These are phyloP conservation scores for Periplaneta americana DNA, from an alignment of 1,140 invertebrate species.

Conservation along the genomic window DNA sequence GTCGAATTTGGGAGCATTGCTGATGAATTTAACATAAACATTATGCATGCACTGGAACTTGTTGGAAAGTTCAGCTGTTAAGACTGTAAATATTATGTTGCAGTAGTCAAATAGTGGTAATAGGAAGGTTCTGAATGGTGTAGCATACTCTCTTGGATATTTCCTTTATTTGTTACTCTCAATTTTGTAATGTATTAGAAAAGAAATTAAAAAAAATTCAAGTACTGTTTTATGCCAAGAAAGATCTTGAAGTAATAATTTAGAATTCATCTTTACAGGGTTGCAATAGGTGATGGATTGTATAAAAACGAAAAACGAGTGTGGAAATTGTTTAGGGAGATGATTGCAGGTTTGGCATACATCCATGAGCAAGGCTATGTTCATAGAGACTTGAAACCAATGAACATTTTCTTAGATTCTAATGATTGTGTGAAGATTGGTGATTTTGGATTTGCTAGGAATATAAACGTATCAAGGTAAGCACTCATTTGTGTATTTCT, in stretches of 20 bases:
- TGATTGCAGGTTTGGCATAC: conserved; percentile 83
- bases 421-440: conserved; percentile 97
- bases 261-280: conserved; percentile 43
- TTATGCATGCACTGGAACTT: too few relatives aligned
- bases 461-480: conserved; percentile 47
- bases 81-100: too few relatives aligned
- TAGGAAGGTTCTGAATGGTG: not conserved
- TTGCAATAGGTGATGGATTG: conserved; percentile 80
- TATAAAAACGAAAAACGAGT: conserved; percentile 70
- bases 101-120: too few relatives aligned
- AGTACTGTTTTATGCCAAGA: conserved; percentile 10
- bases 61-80: too few relatives aligned
- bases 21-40: too few relatives aligned
- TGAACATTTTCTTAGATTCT: conserved; percentile 95
- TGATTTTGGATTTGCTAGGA: conserved; percentile 94
- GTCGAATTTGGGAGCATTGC: too few relatives aligned
- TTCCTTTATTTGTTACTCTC: too few relatives aligned
- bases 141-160: too few relatives aligned
- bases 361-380: conserved; percentile 96
- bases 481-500: too few relatives aligned
- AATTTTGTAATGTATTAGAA: not conserved
- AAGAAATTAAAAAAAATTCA: too few relatives aligned
- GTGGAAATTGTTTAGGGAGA: conserved; percentile 91
- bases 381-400: conserved; percentile 90
- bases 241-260: too few relatives aligned